Evolutionary conservation across 1,140 invertebrate genomes (phyloP).

Genomic region (Campoletis sonorensis): DNA sequence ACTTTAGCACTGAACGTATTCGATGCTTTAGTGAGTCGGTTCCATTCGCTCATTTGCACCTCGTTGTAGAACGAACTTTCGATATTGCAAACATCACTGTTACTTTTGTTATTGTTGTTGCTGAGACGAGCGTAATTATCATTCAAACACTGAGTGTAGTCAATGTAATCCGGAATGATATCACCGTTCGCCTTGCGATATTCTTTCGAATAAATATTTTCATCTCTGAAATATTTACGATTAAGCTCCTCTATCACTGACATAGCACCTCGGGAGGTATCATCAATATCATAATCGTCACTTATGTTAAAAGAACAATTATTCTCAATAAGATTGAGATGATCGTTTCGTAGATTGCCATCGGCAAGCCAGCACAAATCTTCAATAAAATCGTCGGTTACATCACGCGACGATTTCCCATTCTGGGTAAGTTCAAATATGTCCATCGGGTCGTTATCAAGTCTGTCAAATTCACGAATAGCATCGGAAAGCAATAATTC

Average conservation of each 20-base stretch:
- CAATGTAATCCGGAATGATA: neutral
- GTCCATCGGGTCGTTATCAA: conserved; percentile 5
- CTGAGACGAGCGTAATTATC: neutral
- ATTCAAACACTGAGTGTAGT: conserved; percentile 1
- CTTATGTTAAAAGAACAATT: conserved; percentile 38
- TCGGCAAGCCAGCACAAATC: conserved; percentile 6
- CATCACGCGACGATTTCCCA: neutral
- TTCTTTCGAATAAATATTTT: neutral
- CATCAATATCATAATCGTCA: conserved; percentile 23
- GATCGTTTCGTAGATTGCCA: neutral
- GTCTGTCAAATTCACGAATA: conserved; percentile 34
- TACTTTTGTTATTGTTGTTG: neutral
- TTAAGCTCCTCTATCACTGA: neutral
- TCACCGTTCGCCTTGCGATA: conserved; percentile 8
- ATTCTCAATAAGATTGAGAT: conserved; percentile 25
- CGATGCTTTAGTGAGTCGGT: neutral
- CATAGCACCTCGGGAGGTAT: neutral
- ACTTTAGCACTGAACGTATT: neutral
- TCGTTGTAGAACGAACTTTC: conserved; percentile 35
- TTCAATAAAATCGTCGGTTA: neutral
- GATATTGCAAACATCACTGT: neutral
- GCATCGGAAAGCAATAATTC: conserved; percentile 49
- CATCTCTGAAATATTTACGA: conserved; percentile 14
- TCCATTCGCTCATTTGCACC: conserved; percentile 14
- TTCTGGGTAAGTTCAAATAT: neutral